A percentile compares a stretch with the other conserved stretches of the same genome.
These are phyloP conservation scores for Coleophora flavipennella DNA, from an alignment of 2,888 invertebrate species.

Conservation along the genomic window DNA sequence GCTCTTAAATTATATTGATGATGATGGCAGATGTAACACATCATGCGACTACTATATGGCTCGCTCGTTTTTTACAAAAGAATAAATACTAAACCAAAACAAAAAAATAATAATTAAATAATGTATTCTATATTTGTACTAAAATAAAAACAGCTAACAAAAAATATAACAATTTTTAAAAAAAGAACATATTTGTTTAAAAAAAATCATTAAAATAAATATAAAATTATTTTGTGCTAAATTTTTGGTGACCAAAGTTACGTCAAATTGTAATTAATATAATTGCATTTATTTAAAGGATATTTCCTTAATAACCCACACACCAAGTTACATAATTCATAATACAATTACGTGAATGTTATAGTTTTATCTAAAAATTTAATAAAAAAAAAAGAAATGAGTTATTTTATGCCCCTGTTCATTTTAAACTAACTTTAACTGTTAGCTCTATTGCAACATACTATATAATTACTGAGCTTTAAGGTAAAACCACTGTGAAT, in stretches of 20 bases:
- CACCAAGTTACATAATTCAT: too few relatives aligned
- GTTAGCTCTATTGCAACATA: too few relatives aligned
- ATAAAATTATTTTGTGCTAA: slow-evolving; percentile 4
- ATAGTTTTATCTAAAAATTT: too few relatives aligned
- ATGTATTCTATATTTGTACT: not conserved
- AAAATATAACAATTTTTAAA: not conserved
- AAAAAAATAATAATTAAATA: not conserved
- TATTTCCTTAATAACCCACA: not conserved
- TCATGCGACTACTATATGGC: too few relatives aligned
- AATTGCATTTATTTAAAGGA: slow-evolving; percentile 2
- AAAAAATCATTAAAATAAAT: not conserved
- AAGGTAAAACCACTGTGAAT: not conserved
- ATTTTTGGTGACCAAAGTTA: slow-evolving; percentile 1
- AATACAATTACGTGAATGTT: too few relatives aligned
- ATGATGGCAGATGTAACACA: too few relatives aligned
- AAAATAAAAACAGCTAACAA: not conserved
- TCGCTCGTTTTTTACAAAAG: too few relatives aligned
- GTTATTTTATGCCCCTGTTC: too few relatives aligned
- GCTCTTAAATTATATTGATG: too few relatives aligned
- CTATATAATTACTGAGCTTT: not conserved
- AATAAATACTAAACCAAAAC: too few relatives aligned
- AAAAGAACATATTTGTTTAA: not conserved
- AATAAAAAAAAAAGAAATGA: too few relatives aligned
- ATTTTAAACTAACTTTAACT: too few relatives aligned
- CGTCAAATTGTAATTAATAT: not conserved